Evolutionary conservation across 2,888 invertebrate species (phyloP).

Genomic region (Polymixis lichenea): DNA sequence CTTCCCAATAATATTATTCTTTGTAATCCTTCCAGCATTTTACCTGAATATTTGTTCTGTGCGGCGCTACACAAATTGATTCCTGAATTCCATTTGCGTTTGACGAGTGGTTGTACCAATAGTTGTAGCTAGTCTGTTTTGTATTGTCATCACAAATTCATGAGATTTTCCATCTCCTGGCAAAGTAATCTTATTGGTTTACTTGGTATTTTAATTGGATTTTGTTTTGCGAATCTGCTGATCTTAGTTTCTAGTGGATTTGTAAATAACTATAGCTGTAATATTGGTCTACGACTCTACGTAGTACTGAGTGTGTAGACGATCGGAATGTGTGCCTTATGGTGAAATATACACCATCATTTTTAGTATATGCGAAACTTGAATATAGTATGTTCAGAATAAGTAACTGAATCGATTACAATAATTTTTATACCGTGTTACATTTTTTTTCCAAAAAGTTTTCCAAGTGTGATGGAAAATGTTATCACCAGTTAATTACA

Average conservation of each 20-base stretch:
- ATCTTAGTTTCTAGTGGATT: neutral
- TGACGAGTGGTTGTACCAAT: conserved; percentile 66
- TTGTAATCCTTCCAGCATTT: conserved; percentile 76
- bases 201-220: conserved; percentile 38
- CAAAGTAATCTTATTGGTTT: conserved; percentile 34
- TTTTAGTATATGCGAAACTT: too few species aligned
- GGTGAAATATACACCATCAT: too few species aligned
- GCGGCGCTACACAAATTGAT: conserved; percentile 81
- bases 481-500: too few species aligned
- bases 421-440: too few species aligned
- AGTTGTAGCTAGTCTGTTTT: conserved; percentile 49
- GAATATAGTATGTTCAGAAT: too few species aligned
- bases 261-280: neutral
- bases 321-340: too few species aligned
- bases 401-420: too few species aligned
- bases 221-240: neutral
- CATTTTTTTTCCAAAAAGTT: too few species aligned
- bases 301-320: too few species aligned
- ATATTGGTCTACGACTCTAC: too few species aligned
- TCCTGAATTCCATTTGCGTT: conserved; percentile 79
- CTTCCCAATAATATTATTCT: conserved; percentile 62
- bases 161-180: conserved; percentile 40
- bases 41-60: conserved; percentile 83
- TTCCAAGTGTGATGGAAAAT: too few species aligned
- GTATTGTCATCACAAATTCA: conserved; percentile 44